phyloP scores from a whole-genome alignment of 2,888 invertebrate species.

The Crematogaster levior region DNA sequence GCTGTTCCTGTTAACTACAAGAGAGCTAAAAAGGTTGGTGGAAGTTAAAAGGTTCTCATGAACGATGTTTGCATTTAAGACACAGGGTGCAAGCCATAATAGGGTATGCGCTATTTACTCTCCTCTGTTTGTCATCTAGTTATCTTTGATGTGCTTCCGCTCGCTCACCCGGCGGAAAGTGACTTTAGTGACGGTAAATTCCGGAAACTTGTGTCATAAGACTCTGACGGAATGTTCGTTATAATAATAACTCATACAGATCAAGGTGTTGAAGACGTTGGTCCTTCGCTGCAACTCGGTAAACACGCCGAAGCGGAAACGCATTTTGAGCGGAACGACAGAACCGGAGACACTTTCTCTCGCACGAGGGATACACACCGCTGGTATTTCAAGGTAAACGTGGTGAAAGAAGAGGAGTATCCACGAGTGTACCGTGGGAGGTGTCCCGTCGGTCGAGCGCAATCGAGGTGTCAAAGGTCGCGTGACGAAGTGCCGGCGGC shows the following conservation, averaged over 20 bases:
- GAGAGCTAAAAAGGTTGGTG: not conserved
- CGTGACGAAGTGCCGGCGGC: slow-evolving; percentile 45
- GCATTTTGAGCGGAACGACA: not conserved
- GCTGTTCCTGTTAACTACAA: slow-evolving; percentile 17
- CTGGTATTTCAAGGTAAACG: slow-evolving; percentile 59
- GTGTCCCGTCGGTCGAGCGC: slow-evolving; percentile 53
- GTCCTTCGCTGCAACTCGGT: not conserved
- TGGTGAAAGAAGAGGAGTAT: slow-evolving; percentile 47
- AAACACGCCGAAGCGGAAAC: slow-evolving; percentile 27
- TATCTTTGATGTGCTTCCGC: slow-evolving; percentile 45
- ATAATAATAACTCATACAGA: no score
- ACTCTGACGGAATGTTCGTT: no score
- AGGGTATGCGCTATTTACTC: slow-evolving; percentile 23
- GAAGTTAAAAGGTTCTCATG: slow-evolving; percentile 28
- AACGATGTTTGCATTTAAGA: slow-evolving; percentile 49
- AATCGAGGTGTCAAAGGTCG: slow-evolving; percentile 67
- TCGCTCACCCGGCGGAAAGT: not conserved
- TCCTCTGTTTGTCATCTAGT: slow-evolving; percentile 52
- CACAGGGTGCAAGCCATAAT: slow-evolving; percentile 16
- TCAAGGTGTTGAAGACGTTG: not conserved
- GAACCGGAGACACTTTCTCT: slow-evolving; percentile 22
- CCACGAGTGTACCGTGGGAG: slow-evolving; percentile 46
- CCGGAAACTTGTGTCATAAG: no score
- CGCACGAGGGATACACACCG: not conserved
- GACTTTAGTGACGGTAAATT: not conserved